Conservation (phyloP, 2,888 invertebrate species). For the Coremacera marginata region DNA sequence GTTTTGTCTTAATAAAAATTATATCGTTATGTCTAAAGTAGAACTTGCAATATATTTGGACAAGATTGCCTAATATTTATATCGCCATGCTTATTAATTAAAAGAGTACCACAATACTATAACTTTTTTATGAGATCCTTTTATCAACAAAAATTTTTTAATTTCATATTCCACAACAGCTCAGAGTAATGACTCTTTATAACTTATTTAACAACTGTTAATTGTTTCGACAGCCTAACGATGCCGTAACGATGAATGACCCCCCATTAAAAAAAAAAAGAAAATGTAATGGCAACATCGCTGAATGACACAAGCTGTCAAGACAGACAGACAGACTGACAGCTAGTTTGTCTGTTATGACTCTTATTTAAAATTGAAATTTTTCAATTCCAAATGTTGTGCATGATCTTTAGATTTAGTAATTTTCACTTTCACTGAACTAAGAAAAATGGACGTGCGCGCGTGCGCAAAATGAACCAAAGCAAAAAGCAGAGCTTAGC, state of each 20-base stretch:
- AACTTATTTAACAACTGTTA: not conserved
- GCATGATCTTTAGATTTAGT: constrained; percentile 51
- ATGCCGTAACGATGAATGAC: not conserved
- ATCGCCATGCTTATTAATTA: no score
- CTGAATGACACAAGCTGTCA: not conserved
- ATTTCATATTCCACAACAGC: no score
- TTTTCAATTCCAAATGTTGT: not conserved
- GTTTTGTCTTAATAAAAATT: no score
- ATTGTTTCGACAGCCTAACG: not conserved
- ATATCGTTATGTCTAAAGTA: no score
- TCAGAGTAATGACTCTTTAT: no score
- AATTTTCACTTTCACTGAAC: constrained; percentile 64
- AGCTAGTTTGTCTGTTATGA: not conserved
- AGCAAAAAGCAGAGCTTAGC: not conserved
- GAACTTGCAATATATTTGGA: no score
- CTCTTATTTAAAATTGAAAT: not conserved
- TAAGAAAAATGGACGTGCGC: constrained; percentile 22
- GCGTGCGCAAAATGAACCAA: constrained; percentile 11
- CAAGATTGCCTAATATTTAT: no score
- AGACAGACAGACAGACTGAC: not conserved
- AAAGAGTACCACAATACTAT: no score
- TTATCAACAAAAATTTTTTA: not conserved
- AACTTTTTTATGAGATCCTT: no score
- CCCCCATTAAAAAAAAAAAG: not conserved
- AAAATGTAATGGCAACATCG: not conserved